Evolutionary conservation across 2,113 vertebrate species (phyloP).

Genomic region (Brachyhypopomus occidentalis): DNA sequence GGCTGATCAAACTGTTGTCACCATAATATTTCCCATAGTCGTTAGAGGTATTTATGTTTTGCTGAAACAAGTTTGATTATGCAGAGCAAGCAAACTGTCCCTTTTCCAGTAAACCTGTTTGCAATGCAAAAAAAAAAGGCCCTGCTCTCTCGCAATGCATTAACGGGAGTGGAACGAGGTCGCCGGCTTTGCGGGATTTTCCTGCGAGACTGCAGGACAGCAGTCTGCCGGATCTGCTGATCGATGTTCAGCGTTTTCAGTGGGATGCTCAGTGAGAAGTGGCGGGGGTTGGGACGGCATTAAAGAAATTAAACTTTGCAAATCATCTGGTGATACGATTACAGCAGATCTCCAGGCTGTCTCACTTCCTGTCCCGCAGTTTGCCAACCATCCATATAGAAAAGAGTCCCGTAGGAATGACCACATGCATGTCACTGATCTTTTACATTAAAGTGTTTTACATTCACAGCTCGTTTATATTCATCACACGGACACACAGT

Average conservation of each 20-base stretch:
- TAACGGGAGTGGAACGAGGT: slow-evolving; percentile 2
- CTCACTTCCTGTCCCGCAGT: slow-evolving; percentile 1
- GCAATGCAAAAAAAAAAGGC: not conserved
- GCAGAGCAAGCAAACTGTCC: not conserved
- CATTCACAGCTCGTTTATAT: not conserved
- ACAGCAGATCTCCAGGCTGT: slow-evolving; percentile 52
- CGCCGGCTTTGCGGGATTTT: slow-evolving; percentile 15
- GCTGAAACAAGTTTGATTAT: not conserved
- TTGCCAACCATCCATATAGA: slow-evolving; percentile 3
- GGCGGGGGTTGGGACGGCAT: slow-evolving; percentile 55
- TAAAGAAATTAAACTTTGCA: slow-evolving; percentile 72
- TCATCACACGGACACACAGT: not conserved
- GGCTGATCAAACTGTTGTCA: too few relatives aligned
- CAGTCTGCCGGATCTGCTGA: slow-evolving; percentile 12
- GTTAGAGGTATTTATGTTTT: too few relatives aligned
- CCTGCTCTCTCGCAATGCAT: not conserved
- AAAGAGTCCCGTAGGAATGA: not conserved
- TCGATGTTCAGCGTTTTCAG: slow-evolving; percentile 59
- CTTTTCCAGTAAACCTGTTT: not conserved
- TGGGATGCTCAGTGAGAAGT: slow-evolving; percentile 58
- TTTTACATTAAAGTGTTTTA: not conserved
- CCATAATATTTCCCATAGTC: too few relatives aligned
- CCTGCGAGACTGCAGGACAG: slow-evolving; percentile 7
- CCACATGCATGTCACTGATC: not conserved
- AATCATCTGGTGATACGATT: slow-evolving; percentile 64